Conservation (phyloP, 2,113 vertebrate species). For the Pithys albifrons region DNA sequence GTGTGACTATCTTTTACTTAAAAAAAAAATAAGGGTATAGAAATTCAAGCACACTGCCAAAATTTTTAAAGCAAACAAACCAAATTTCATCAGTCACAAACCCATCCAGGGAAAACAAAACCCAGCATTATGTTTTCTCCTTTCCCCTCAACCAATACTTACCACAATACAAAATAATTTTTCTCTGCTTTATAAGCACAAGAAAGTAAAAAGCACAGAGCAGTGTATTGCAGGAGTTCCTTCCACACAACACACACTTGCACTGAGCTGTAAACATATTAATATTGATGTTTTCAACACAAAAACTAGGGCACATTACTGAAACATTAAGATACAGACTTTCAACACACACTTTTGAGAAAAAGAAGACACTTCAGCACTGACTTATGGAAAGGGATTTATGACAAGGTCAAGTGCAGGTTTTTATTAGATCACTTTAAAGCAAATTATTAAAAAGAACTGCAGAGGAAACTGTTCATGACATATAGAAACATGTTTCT, state of each 20-base stretch:
- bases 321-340: background rate
- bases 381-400: background rate
- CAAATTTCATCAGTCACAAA: background rate
- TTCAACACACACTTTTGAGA: background rate
- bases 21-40: background rate
- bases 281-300: background rate
- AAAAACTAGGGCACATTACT: background rate
- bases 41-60: background rate
- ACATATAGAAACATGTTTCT: background rate
- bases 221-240: background rate
- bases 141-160: background rate
- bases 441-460: background rate
- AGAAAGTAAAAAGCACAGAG: background rate
- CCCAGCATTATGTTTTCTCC: background rate
- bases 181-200: background rate
- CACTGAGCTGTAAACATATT: background rate
- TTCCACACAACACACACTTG: background rate
- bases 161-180: background rate
- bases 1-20: background rate
- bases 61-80: constrained; percentile 2
- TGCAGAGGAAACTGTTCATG: background rate
- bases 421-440: background rate
- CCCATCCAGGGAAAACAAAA: background rate
- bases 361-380: background rate
- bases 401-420: background rate